A percentile compares a stretch with the other conserved stretches of the same genome.
These are phyloP conservation scores for Diacarnus erythraeanus DNA, from an alignment of 37 sponge, comb jelly and placozoan species.

Conservation along the genomic window DNA sequence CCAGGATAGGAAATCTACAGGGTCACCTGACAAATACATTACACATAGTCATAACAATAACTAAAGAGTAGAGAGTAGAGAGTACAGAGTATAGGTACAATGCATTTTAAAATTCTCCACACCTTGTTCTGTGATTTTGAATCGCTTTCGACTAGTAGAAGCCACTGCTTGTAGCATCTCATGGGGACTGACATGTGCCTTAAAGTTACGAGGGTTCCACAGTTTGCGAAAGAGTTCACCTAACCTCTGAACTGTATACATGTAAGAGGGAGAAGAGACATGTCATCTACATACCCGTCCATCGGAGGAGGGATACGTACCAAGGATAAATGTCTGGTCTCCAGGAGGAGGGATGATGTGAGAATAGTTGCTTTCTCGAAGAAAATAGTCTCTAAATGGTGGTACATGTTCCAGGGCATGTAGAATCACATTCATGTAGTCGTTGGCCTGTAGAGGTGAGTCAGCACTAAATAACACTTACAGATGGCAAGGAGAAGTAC, in stretches of 20 bases:
- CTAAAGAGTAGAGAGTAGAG: too few relatives aligned
- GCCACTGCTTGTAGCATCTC: conserved; percentile 99
- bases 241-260: conserved; percentile 70
- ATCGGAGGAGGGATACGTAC: background rate
- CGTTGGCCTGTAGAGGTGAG: conserved; percentile 74
- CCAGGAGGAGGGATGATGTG: conserved; percentile 91
- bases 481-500: too few relatives aligned
- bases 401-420: conserved; percentile 87
- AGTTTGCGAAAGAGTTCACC: conserved; percentile 96
- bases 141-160: conserved; percentile 84
- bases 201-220: conserved; percentile 96
- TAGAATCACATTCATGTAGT: conserved; percentile 98
- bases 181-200: conserved; percentile 96
- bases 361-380: conserved; percentile 77
- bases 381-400: conserved; percentile 88
- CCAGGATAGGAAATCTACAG: conserved; percentile 96
- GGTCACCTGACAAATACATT: conserved; percentile 70
- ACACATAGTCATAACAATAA: background rate
- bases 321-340: conserved; percentile 83
- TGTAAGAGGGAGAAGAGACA: background rate
- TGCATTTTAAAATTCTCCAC: too few relatives aligned
- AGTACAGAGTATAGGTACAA: too few relatives aligned
- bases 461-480: background rate
- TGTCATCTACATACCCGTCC: background rate
- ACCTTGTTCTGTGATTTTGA: conserved; percentile 97